A percentile compares a stretch with the other conserved stretches of the same genome.
Evolutionary conservation across 1,140 invertebrate species (phyloP).

Genomic region (Andrena cerasifolii): DNA sequence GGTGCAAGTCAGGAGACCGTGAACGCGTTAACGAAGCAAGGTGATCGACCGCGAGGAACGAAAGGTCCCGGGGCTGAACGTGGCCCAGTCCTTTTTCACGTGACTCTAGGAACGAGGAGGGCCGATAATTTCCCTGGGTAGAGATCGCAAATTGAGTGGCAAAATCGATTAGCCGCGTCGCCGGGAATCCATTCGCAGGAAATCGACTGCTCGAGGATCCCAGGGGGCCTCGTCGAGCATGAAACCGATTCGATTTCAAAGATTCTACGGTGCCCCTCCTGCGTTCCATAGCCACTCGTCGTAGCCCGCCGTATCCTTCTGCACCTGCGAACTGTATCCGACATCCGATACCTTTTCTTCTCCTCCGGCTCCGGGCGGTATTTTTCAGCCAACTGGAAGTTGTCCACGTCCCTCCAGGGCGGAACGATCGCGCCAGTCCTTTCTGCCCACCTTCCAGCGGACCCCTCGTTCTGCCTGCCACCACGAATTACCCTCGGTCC

Average conservation of each 20-base stretch:
- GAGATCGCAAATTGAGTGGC: constrained; percentile 53
- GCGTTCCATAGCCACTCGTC: neutral
- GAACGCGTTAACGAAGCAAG: too few species aligned
- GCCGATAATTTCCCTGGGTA: neutral
- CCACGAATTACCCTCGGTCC: neutral
- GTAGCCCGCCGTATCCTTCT: constrained; percentile 29
- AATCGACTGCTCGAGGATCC: constrained; percentile 32
- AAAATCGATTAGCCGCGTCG: constrained; percentile 60
- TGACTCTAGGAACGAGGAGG: neutral
- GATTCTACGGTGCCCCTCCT: constrained; percentile 22
- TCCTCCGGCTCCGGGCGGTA: constrained; percentile 1
- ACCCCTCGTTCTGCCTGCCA: constrained; percentile 17
- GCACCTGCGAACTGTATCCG: constrained; percentile 56
- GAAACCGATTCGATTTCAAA: constrained; percentile 57
- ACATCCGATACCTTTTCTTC: constrained; percentile 58
- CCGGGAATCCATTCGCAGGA: constrained; percentile 46
- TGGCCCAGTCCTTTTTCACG: too few species aligned
- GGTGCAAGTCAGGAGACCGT: too few species aligned
- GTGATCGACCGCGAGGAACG: too few species aligned
- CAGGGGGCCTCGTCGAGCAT: constrained; percentile 38
- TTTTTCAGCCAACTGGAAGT: constrained; percentile 49
- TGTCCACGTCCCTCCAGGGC: neutral
- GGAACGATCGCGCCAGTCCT: constrained; percentile 23
- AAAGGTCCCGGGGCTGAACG: too few species aligned
- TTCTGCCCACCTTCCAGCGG: neutral